These are phyloP conservation scores for Cladopsammia gracilis DNA, from an alignment of 64 coral and sea anemone genomes.

Conservation along the genomic window DNA sequence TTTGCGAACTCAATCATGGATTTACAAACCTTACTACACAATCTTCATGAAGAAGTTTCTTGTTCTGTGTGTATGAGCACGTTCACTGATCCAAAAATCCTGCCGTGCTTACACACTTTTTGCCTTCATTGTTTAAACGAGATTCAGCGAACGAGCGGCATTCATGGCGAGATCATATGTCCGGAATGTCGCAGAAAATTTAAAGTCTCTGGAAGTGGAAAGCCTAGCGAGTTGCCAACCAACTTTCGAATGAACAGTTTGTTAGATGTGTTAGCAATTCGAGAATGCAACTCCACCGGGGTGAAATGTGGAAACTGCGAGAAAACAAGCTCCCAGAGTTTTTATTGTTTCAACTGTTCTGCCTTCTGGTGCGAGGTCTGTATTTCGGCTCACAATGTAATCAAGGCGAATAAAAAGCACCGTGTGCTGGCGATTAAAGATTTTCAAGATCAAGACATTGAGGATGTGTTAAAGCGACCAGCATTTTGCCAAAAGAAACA, in stretches of 20 bases:
- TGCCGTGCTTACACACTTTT: background rate
- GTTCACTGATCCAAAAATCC: background rate
- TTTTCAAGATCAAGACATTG: slow-evolving; percentile 11
- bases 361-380: background rate
- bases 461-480: background rate
- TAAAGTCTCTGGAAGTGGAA: background rate
- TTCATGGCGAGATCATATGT: background rate
- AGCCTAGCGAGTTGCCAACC: too few species aligned
- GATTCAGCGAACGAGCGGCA: background rate
- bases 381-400: too few species aligned
- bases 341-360: background rate
- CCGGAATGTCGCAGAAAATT: background rate
- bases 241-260: background rate
- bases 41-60: background rate
- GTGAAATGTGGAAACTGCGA: slow-evolving; percentile 6
- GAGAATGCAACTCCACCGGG: background rate
- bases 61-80: background rate
- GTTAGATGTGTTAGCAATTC: background rate
- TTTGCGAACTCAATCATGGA: background rate
- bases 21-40: background rate
- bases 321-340: background rate
- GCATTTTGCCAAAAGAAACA: background rate
- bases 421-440: slow-evolving; percentile 6
- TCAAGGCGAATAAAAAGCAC: background rate
- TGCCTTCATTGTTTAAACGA: background rate